Base-by-base conservation (phyloP, 92 coral and sea anemone genomes). In the Meandrina meandrites region DNA sequence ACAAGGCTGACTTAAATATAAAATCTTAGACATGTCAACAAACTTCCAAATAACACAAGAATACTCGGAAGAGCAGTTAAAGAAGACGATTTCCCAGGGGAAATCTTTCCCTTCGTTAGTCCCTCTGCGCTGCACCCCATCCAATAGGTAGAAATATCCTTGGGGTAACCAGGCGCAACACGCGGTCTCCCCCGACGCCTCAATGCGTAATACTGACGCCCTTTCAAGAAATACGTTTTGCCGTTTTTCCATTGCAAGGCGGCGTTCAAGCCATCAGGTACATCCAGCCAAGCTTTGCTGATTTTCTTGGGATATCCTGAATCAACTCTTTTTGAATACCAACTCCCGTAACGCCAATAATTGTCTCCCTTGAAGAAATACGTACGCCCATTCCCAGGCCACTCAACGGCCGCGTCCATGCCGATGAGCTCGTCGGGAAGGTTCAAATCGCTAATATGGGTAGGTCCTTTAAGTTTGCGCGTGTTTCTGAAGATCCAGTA, bases 381-480 rank as follows among this genome's bases (percentile, higher is more conserved):
- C 14, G 95, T 93, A 31, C 93, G 91, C 37, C 95, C 92, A 57
- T 96, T 96, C 28, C 94, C 95, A 58, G 96, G 94, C 98, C 98
- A 96, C 21, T 92, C 93, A 35, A 94, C 89, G 22, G 94, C 95
- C 7, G 95, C 94, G 78, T 96, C 94, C 90, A 96, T 93, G 5
- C 88, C 73, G 56, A 79, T 81, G 14, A 96, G 84, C 4, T 89
- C 95, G 8, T 85, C 78, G 1, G 96, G 96, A 28, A 96, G 89
- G 19, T 87, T 81, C 40, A 91, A 81, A 34, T 78, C 50, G 8
- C 68, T 83, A 69, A 94, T 89, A 35, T 79, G 88, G 12, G 47
- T 70, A 4, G 96, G 98, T 1, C 94, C 96, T n/a, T 66, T 79
- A 17, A 78, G 37, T 5, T 66, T 91, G 19, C 76, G 82, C 50